A percentile compares a stretch with the other conserved stretches of the same genome.
phyloP scores from a whole-genome alignment of 1,140 invertebrate species.

The Eulimnadia texana region DNA sequence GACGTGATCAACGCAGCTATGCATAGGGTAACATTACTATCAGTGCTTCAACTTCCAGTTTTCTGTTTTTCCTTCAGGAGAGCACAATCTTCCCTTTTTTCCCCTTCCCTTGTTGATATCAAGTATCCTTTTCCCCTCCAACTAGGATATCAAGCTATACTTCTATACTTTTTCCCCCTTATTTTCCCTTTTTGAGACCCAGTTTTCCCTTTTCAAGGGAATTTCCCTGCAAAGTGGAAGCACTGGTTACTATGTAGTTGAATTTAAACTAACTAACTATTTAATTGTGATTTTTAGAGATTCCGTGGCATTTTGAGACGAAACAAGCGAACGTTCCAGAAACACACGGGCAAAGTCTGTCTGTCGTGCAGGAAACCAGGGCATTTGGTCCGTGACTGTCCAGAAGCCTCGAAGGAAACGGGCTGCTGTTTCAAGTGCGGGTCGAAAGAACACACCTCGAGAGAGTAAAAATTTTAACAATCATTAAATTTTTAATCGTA shows the following conservation, averaged over 20 bases:
- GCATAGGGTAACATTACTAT: not conserved
- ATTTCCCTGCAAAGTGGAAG: no score
- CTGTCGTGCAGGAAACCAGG: slow-evolving; percentile 32
- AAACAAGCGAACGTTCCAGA: not conserved
- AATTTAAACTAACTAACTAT: no score
- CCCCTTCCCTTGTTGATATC: no score
- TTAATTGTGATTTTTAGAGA: not conserved
- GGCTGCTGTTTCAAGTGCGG: slow-evolving; percentile 61
- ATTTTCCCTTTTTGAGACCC: no score
- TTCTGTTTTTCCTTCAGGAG: no score
- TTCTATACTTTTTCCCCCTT: no score
- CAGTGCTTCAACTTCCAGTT: no score
- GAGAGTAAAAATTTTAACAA: slow-evolving; percentile 50
- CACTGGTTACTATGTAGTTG: no score
- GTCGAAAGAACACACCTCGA: slow-evolving; percentile 64
- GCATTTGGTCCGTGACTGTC: slow-evolving; percentile 64
- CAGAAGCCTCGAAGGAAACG: slow-evolving; percentile 33
- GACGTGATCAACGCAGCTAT: not conserved
- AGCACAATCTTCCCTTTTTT: no score
- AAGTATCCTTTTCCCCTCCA: no score
- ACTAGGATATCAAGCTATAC: no score
- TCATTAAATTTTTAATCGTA: slow-evolving; percentile 41
- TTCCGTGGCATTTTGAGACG: not conserved
- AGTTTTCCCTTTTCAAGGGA: no score
- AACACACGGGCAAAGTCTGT: not conserved